Base-by-base conservation (phyloP, 2,888 invertebrate species). In the Hypsopygia costalis region DNA sequence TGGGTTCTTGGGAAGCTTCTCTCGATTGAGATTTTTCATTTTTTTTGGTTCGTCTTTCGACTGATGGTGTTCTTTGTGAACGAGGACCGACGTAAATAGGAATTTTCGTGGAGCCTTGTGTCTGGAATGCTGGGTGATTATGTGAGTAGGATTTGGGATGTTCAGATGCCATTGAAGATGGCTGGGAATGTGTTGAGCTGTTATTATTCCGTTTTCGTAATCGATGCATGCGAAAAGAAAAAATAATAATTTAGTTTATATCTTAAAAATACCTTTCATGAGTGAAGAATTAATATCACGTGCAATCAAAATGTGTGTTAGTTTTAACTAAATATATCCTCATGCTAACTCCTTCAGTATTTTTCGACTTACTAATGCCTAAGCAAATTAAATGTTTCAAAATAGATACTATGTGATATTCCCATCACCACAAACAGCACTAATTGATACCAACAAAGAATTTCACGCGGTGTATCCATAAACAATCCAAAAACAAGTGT, bases 71-170 rank as follows among this genome's bases (percentile, higher is more conserved):
- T 66, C 91, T 86, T 65, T 90, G 91, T 52, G 90, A 90, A 55
- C 90, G 90, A 59, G 83, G 69, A 58, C 93, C 93, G 62, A 92
- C 90, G 80, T 92, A 93, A 47, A 94, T 91, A 52, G 94, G 94
- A 72, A 94, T 94, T 90, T 93, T 92, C 67, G 94, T 92, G 70
- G 93, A 92, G 51, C 92, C 91, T 76, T 91, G 91, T 59, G 89
- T 90, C 74, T 90, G 88, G 79, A 86, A 86, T 75, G 85, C 86
- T 48, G 89, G 83, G 80, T 90, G 90, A 78, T 83, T 83, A 54
- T 90, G 87, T 60, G 87, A 81, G 58, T 75, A 51, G 68, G 89
- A 85, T 66, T 86, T 87, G 21, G 81, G 87, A 66, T 76, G 77
- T 65, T 87, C 88, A 47, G 82, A 83, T 16, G 79, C 86, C 75